These are phyloP conservation scores for Palythoa caribaeorum DNA, from an alignment of 92 coral and sea anemone genomes.

Conservation along the genomic window DNA sequence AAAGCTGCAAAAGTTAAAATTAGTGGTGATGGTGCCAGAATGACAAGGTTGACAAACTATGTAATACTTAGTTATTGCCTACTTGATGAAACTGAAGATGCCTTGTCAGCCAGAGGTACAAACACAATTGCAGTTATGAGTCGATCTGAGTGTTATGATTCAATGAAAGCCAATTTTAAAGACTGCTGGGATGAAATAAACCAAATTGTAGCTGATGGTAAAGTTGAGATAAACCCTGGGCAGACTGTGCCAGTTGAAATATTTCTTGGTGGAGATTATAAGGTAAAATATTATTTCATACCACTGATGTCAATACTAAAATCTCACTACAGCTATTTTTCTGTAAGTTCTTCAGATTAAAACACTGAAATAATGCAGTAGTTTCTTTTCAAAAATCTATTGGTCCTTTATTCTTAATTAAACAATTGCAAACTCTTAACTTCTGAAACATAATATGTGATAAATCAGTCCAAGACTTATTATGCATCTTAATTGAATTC, in stretches of 20 bases:
- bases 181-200: conserved; percentile 65
- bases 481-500: background rate
- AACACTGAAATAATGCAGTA: conserved; percentile 20
- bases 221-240: conserved; percentile 56
- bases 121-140: conserved; percentile 68
- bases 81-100: conserved; percentile 7
- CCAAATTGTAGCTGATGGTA: conserved; percentile 62
- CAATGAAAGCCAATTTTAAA: conserved; percentile 14
- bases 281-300: conserved; percentile 19
- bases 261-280: conserved; percentile 67
- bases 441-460: conserved; percentile 10
- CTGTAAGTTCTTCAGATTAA: conserved; percentile 7
- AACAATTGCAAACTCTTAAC: background rate
- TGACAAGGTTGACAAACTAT: conserved; percentile 3
- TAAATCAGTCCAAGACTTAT: conserved; percentile 25
- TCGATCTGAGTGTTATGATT: conserved; percentile 59
- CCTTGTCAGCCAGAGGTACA: conserved; percentile 20
- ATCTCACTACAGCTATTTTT: conserved; percentile 8
- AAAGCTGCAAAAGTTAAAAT: conserved; percentile 9
- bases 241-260: conserved; percentile 62
- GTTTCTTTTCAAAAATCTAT: conserved; percentile 30
- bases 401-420: conserved; percentile 28
- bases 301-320: conserved; percentile 16
- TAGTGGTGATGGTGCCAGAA: conserved; percentile 12
- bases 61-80: conserved; percentile 1